Conservation (phyloP, 2,888 invertebrate genomes). For the Tachina fera region DNA sequence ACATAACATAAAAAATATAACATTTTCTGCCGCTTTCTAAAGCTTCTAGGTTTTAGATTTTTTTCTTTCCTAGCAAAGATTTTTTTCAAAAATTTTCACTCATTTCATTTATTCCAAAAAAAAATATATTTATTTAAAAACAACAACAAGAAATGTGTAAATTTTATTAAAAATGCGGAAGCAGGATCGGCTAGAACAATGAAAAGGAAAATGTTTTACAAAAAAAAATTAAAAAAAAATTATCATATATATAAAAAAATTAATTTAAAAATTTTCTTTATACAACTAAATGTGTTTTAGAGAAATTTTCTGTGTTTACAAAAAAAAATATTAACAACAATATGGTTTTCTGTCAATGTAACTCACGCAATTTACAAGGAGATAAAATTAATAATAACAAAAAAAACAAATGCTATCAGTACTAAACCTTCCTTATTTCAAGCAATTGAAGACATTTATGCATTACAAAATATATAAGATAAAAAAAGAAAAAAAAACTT, state of each 20-base stretch:
- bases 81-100: not conserved
- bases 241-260: constrained; percentile 31
- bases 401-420: constrained; percentile 73
- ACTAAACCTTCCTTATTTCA: constrained; percentile 75
- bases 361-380: constrained; percentile 62
- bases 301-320: constrained; percentile 20
- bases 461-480: constrained; percentile 40
- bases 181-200: constrained; percentile 83
- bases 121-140: constrained; percentile 36
- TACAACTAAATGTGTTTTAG: constrained; percentile 43
- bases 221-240: constrained; percentile 52
- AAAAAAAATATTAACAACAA: constrained; percentile 43
- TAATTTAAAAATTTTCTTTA: constrained; percentile 23
- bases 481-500: constrained; percentile 21
- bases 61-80: constrained; percentile 13
- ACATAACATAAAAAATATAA: constrained; percentile 18
- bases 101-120: not conserved
- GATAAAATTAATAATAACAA: constrained; percentile 47
- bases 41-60: constrained; percentile 60
- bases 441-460: constrained; percentile 52
- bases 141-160: constrained; percentile 73
- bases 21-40: constrained; percentile 67
- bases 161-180: constrained; percentile 80
- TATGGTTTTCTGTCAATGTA: constrained; percentile 68
- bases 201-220: constrained; percentile 72